phyloP scores from a whole-genome alignment of 1,140 invertebrate species.

The Sitobion miscanthi region DNA sequence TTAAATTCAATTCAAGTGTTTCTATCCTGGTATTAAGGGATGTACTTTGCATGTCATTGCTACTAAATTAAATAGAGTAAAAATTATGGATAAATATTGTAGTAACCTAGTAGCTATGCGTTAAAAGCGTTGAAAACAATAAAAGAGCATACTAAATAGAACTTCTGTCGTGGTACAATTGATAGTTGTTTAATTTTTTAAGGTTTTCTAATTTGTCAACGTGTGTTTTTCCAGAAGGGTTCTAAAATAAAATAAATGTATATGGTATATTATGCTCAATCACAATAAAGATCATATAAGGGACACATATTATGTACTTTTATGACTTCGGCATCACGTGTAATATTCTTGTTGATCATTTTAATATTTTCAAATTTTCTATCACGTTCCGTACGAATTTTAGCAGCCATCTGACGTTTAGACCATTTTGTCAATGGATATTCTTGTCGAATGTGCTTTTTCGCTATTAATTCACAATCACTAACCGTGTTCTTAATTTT shows the following conservation, averaged over 20 bases:
- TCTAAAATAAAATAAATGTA: background rate
- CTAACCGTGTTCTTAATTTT: background rate
- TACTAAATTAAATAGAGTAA: too few relatives aligned
- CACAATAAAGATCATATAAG: background rate
- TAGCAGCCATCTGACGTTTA: background rate
- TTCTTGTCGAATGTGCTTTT: background rate
- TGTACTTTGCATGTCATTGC: background rate
- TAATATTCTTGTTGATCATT: background rate
- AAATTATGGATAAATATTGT: background rate
- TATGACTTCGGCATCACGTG: background rate
- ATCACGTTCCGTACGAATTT: background rate
- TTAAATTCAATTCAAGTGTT: constrained; percentile 15
- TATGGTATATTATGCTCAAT: background rate
- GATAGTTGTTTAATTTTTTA: background rate
- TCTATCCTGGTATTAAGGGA: background rate
- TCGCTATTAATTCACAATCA: background rate
- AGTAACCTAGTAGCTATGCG: too few relatives aligned
- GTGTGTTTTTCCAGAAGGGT: background rate
- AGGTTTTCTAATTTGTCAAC: background rate
- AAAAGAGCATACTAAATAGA: background rate
- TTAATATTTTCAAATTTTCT: background rate
- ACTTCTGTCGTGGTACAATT: background rate
- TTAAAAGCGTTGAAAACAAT: background rate
- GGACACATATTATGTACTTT: background rate
- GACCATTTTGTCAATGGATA: background rate